phyloP scores from a whole-genome alignment of 2,888 invertebrate species.

The Vanessa cardui region DNA sequence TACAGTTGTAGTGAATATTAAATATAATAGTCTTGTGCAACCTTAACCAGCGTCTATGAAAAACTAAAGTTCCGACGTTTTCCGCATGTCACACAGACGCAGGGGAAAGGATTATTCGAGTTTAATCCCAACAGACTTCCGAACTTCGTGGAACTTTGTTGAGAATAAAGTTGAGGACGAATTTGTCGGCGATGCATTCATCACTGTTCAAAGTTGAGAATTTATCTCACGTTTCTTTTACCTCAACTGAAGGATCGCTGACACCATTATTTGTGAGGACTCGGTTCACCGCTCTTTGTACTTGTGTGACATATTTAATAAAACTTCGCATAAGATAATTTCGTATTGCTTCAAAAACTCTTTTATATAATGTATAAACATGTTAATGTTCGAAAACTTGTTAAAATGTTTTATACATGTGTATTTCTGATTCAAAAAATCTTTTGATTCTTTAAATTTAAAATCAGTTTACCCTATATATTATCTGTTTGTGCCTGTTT shows the following conservation, averaged over 20 bases:
- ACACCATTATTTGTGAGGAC: conserved; percentile 18
- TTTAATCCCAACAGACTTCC: conserved; percentile 37
- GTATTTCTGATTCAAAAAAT: too few relatives aligned
- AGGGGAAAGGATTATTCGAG: conserved; percentile 34
- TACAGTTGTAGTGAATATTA: neutral
- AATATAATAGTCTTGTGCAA: neutral
- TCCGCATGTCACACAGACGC: conserved; percentile 13
- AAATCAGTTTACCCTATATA: too few relatives aligned
- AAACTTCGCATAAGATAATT: too few relatives aligned
- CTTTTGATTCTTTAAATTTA: too few relatives aligned
- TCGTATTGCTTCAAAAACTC: too few relatives aligned
- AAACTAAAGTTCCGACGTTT: neutral
- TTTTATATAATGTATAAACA: too few relatives aligned
- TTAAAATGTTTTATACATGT: too few relatives aligned
- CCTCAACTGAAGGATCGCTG: conserved; percentile 6
- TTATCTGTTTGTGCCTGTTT: too few relatives aligned
- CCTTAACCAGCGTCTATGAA: conserved; percentile 4
- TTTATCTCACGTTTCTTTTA: conserved; percentile 29
- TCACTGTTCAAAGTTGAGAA: conserved; percentile 35
- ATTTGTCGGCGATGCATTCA: conserved; percentile 41
- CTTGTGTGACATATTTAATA: neutral
- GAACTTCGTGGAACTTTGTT: conserved; percentile 31
- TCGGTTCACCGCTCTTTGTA: neutral
- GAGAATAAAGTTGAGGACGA: conserved; percentile 35
- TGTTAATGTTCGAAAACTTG: too few relatives aligned